Evolutionary conservation across 2,113 vertebrate genomes (phyloP), one percentile per base, ranked within the genome.

Genomic region (Pseudorasbora parva): DNA sequence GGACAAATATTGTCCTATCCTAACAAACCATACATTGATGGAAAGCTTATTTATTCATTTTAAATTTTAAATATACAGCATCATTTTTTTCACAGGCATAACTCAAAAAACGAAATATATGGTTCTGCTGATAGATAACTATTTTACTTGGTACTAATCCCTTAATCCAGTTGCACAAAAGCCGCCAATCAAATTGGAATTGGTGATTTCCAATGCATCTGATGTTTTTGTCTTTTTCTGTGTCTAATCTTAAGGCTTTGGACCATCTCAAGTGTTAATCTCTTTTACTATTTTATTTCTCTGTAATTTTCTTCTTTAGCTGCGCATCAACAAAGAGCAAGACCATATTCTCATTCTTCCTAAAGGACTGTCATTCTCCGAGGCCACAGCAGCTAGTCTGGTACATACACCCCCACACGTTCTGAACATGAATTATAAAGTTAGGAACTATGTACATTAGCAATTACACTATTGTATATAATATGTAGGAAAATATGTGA

Each of bases 291-390:
- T 41, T 64, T 27, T 54, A 11, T 41, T 64, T 64, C 9, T 43
- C 59, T 77, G 41, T 64, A 19, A 41, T 45, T 23, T 83, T 47
- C 8, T 7, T 82, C 84, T 76, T 30, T 59, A 99, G 98, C 95
- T 98, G 81, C 95, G 97, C 87, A 95, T 98, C 87, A 97, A 94
- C 92, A 98, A 97, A 93, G 97, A 98, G 81, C 97, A 97, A 88
- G 96, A 98, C 87, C 97, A 99, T 86, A 93, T 98, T 91, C 95
- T 98, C 21, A 96, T 98, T 86, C 94, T 96, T 92, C 97, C 97
- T 85, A 95, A 93, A 90, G 97, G 97, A 87, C 93, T 98, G 76
- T 97, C 97, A 19, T 99, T 97, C 91, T 93, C 96, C 84, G 97
- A 98, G 91, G 97, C 97, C 81, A 97, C 97, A 12, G 96, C 96